Conservation (phyloP, 1,140 invertebrate genomes). For the Pteromalus puparum region DNA sequence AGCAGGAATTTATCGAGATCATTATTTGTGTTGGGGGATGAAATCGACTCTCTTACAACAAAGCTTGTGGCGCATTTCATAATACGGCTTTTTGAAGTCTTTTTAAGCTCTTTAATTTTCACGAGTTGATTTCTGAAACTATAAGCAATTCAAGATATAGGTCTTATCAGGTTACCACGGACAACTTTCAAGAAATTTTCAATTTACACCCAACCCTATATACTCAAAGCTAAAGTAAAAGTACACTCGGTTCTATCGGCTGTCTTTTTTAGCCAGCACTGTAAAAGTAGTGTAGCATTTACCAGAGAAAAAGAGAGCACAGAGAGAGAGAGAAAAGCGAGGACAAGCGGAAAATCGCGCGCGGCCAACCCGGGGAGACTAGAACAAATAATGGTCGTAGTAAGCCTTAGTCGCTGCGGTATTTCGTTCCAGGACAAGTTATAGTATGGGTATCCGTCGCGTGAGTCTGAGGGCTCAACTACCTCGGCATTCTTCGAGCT, state of each 20-base stretch:
- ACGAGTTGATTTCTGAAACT: too few species aligned
- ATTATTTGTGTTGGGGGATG: background rate
- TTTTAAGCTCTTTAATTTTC: too few species aligned
- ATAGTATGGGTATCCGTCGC: constrained; percentile 39
- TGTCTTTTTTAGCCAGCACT: background rate
- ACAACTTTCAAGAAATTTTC: too few species aligned
- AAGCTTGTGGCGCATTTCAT: too few species aligned
- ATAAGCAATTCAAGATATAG: too few species aligned
- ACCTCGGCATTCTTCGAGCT: constrained; percentile 23
- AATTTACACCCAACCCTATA: too few species aligned
- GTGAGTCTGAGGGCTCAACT: constrained; percentile 29
- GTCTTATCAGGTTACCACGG: too few species aligned
- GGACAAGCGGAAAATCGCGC: constrained; percentile 61
- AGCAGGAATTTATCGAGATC: constrained; percentile 24
- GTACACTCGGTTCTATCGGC: background rate
- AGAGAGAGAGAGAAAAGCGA: constrained; percentile 44
- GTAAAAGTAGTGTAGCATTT: background rate
- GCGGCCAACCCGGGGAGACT: constrained; percentile 64
- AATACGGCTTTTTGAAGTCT: too few species aligned
- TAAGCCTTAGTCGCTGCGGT: constrained; percentile 68
- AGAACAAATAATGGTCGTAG: constrained; percentile 73
- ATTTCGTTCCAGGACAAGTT: constrained; percentile 62
- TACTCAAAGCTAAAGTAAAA: background rate
- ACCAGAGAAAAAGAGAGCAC: background rate
- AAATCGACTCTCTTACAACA: too few species aligned